Evolutionary conservation across 1,140 invertebrate genomes (phyloP).

Genomic region (Musca domestica): DNA sequence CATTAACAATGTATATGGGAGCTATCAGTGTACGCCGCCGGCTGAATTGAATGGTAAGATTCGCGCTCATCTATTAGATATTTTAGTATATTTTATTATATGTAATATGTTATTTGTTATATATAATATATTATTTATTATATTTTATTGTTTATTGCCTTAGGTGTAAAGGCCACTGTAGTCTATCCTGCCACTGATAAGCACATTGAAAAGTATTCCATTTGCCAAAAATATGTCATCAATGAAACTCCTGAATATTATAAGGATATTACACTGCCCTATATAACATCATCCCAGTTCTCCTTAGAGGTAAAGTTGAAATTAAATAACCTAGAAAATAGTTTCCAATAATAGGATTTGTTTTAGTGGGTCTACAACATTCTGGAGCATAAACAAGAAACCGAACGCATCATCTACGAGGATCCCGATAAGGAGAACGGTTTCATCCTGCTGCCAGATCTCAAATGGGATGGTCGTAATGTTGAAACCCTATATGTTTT

Average conservation of each 20-base stretch:
- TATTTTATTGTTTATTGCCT: conserved; percentile 27
- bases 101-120: background rate
- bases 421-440: conserved; percentile 76
- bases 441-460: conserved; percentile 86
- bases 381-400: conserved; percentile 84
- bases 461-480: conserved; percentile 88
- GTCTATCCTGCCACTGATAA: conserved; percentile 91
- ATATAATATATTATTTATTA: conserved; percentile 8
- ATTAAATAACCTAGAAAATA: background rate
- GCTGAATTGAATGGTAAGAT: conserved; percentile 68
- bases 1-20: conserved; percentile 85
- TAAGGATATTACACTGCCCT: conserved; percentile 72
- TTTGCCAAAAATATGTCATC: conserved; percentile 71
- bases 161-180: conserved; percentile 79
- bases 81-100: too few relatives aligned
- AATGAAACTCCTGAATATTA: conserved; percentile 85
- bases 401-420: conserved; percentile 82
- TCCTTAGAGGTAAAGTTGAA: conserved; percentile 66
- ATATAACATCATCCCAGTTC: conserved; percentile 69
- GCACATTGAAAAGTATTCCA: conserved; percentile 83
- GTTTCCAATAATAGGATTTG: background rate
- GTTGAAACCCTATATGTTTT: conserved; percentile 78
- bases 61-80: too few relatives aligned
- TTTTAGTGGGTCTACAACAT: conserved; percentile 95
- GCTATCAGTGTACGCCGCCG: conserved; percentile 67